These are phyloP conservation scores for Crossaster papposus DNA, from an alignment of 53 echinoderm and acorn worm species.

Conservation along the genomic window DNA sequence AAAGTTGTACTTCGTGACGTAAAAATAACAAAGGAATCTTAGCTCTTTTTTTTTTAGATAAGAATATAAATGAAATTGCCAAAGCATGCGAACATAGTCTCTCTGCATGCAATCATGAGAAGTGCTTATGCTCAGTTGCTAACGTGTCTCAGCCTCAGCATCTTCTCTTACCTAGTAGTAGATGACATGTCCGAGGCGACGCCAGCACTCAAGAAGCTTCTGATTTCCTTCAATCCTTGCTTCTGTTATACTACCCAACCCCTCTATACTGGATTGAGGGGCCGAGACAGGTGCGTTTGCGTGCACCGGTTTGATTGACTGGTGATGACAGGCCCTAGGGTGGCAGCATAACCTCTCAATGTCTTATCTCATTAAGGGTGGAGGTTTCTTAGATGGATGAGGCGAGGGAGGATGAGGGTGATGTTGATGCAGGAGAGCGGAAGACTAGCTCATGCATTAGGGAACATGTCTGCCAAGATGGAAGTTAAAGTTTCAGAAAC, in stretches of 20 bases:
- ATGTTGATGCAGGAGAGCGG: constrained; percentile 11
- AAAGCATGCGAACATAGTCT: too few species aligned
- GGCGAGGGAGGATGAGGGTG: neutral
- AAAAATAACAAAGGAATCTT: too few species aligned
- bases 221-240: constrained; percentile 9
- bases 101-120: too few species aligned
- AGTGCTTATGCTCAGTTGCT: neutral
- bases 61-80: too few species aligned
- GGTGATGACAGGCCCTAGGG: constrained; percentile 29
- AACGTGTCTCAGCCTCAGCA: neutral
- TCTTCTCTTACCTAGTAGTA: constrained; percentile 1
- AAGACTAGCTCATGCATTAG: neutral
- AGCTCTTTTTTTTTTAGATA: too few species aligned
- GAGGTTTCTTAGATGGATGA: constrained; percentile 33
- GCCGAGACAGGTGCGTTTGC: constrained; percentile 27
- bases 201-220: constrained; percentile 1
- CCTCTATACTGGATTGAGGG: neutral
- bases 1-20: too few species aligned
- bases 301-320: constrained; percentile 17
- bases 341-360: constrained; percentile 28
- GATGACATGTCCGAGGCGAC: neutral
- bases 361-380: constrained; percentile 27
- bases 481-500: too few species aligned
- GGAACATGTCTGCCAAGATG: neutral
- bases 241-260: neutral